Base-by-base conservation (phyloP, 2,888 invertebrate genomes). In the Tenthredo amoena region DNA sequence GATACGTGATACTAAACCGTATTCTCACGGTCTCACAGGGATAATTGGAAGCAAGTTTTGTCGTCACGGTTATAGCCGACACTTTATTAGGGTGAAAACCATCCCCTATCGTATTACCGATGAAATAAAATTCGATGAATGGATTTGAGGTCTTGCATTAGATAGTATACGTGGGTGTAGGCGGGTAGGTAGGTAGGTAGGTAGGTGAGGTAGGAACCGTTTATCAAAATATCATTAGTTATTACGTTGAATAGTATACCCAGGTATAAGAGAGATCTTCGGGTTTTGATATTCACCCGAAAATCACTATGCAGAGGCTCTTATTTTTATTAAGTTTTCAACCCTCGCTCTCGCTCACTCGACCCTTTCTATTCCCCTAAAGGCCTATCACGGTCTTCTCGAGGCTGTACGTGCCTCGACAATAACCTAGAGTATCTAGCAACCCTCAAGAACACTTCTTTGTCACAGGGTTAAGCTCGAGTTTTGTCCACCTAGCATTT, bases 391-490 rank as follows among this genome's bases (percentile, higher is more conserved):
- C 83, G 47, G 65, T 83, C 31, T 83, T 83, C 83, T 71, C 83
- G 40, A 62, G 40, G 65, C 37, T 37, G 83, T 83, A 83, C 83
- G 83, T 83, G 83, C 83, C 83, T 83, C 83, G 83, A 83, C 83
- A 83, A 83, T 83, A 83, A 83, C 68, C 68, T 71, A 71, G 83
- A 83, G 83, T 83, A 83, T 68, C 83, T 83, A 68, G 83, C 68
- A 65, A 21, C 68, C 83, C 83, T 83, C 83, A 50, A 83, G 83
- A 71, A 83, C 68, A 83, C 83, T 83, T 81, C 83, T 65, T 83
- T 47, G 68, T 68, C 83, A 34, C 83, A 81, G 81, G 81, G 81
- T 81, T 81, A 58, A 81, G 47, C 83, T 68, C 68, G 83, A 68
- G 47, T 83, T 83, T 12, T 68, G 83, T 83, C 83, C 65, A 68